phyloP scores from a whole-genome alignment of 2,888 invertebrate genomes.

The Platycheirus rosarum region DNA sequence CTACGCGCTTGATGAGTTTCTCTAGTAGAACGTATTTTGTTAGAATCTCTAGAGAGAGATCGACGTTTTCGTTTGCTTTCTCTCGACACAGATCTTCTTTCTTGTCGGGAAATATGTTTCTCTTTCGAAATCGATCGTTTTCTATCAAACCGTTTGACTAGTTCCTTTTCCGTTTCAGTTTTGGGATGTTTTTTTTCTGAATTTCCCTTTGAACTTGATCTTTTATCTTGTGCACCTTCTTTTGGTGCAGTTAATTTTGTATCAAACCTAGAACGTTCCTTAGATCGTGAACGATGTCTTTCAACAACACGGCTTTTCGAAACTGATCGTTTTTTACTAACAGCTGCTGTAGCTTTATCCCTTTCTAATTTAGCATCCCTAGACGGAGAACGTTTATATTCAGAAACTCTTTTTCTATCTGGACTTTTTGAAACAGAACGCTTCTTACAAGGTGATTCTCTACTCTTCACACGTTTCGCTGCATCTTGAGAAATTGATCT shows the following conservation, averaged over 20 bases:
- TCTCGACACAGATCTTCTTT: conserved; percentile 27
- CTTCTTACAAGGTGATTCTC: conserved; percentile 30
- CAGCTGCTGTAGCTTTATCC: neutral
- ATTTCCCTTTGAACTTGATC: conserved; percentile 37
- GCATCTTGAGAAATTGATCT: conserved; percentile 73
- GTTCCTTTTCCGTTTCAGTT: conserved; percentile 9
- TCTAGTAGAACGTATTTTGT: conserved; percentile 79
- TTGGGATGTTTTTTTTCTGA: conserved; percentile 9
- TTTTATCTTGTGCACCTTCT: conserved; percentile 7
- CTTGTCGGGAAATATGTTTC: conserved; percentile 19
- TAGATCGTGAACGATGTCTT: conserved; percentile 18
- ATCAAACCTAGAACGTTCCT: conserved; percentile 5
- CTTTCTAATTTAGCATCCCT: conserved; percentile 41
- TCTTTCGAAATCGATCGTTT: conserved; percentile 42
- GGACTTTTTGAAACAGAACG: conserved; percentile 31
- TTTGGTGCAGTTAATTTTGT: neutral
- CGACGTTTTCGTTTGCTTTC: conserved; percentile 9
- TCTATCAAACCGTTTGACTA: conserved; percentile 16
- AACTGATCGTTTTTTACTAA: neutral
- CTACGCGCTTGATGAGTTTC: conserved; percentile 70
- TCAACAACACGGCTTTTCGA: conserved; percentile 13
- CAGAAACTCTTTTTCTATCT: neutral
- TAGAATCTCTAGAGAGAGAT: conserved; percentile 63
- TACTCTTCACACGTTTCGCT: conserved; percentile 21
- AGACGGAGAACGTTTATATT: conserved; percentile 33